A percentile compares a stretch with the other conserved stretches of the same genome.
Conservation (phyloP, 2,888 invertebrate species). For the Eueremaeus valkanovi region DNA sequence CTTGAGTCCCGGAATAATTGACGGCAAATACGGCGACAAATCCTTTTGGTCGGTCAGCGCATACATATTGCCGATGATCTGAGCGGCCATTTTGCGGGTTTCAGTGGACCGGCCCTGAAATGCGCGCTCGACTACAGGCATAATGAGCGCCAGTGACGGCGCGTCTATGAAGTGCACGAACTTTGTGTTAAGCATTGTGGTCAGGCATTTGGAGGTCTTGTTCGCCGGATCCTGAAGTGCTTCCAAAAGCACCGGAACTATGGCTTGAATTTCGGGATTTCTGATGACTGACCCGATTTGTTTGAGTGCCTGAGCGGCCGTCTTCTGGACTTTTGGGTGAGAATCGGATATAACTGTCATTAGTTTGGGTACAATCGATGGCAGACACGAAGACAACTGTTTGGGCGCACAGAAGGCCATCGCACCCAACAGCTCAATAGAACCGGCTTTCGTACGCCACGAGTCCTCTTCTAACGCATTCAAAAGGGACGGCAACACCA, state of each 20-base stretch:
- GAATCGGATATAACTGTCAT: conserved; percentile 92
- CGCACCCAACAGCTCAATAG: conserved; percentile 89
- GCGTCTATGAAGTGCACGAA: conserved; percentile 99
- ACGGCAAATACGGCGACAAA: conserved; percentile 88
- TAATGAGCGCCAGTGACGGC: conserved; percentile 94
- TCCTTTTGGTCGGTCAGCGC: conserved; percentile 98
- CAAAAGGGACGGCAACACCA: conserved; percentile 87
- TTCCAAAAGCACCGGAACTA: conserved; percentile 63
- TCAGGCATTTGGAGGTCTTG: conserved; percentile 87
- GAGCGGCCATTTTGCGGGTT: conserved; percentile 97
- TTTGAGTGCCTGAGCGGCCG: conserved; percentile 90
- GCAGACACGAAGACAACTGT: conserved; percentile 94
- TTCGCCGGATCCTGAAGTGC: conserved; percentile 94
- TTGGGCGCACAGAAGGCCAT: conserved; percentile 99
- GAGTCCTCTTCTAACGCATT: conserved; percentile 94
- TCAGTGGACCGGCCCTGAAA: conserved; percentile 97
- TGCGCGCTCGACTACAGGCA: conserved; percentile 97
- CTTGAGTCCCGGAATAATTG: conserved; percentile 93
- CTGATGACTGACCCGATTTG: conserved; percentile 96
- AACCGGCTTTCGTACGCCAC: conserved; percentile 96
- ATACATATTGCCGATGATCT: conserved; percentile 99
- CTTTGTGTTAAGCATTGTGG: conserved; percentile 86
- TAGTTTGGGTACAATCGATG: conserved; percentile 94
- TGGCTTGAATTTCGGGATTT: conserved; percentile 95
- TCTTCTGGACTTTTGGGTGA: conserved; percentile 92